Conservation (phyloP, 2,888 invertebrate genomes). For the Adela reaumurella region DNA sequence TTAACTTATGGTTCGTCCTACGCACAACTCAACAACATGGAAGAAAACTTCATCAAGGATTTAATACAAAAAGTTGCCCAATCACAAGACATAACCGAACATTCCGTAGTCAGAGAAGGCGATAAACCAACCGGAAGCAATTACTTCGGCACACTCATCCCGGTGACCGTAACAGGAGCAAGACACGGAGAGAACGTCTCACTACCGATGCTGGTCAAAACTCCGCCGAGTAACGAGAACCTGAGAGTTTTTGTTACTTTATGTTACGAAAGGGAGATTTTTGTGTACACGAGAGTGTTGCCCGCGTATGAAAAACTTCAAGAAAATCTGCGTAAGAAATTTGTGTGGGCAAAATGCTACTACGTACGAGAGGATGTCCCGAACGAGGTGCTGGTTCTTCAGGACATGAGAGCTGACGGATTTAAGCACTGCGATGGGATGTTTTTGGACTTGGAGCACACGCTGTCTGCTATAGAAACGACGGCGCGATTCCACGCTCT, state of each 20-base stretch:
- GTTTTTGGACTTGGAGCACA: constrained; percentile 33
- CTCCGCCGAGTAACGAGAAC: constrained; percentile 37
- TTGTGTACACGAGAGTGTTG: constrained; percentile 28
- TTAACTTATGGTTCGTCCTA: too few relatives aligned
- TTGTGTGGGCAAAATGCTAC: constrained; percentile 27
- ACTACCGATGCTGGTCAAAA: constrained; percentile 30
- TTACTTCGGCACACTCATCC: constrained; percentile 38
- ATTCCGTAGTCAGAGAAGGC: neutral
- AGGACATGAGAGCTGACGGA: constrained; percentile 29
- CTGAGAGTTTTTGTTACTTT: constrained; percentile 35
- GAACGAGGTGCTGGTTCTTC: constrained; percentile 32
- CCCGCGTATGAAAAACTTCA: constrained; percentile 23
- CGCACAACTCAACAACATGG: neutral
- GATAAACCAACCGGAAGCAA: constrained; percentile 32
- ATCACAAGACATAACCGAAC: neutral
- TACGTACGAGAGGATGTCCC: constrained; percentile 27
- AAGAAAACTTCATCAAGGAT: neutral
- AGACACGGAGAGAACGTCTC: constrained; percentile 13
- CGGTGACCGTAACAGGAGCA: constrained; percentile 23
- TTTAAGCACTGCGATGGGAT: constrained; percentile 21
- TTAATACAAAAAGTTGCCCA: neutral
- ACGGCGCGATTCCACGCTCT: constrained; percentile 36
- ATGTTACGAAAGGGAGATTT: constrained; percentile 37
- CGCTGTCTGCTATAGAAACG: constrained; percentile 23
- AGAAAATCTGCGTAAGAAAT: constrained; percentile 9